These are phyloP conservation scores for Phortica okadai DNA, from an alignment of 2,888 invertebrate genomes.

Conservation along the genomic window DNA sequence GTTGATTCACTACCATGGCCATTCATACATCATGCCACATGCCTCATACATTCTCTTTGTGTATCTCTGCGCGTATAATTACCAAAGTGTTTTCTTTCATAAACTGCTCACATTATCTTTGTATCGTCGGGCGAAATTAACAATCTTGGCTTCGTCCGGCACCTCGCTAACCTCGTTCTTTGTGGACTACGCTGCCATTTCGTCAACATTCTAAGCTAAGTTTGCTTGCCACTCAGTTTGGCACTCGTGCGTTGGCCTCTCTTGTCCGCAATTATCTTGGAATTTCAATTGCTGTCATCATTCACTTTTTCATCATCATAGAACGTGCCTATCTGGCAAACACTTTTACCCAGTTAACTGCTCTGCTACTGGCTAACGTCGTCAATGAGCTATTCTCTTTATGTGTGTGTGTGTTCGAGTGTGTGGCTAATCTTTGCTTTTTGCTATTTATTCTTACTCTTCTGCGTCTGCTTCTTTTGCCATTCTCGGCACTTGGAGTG, in stretches of 20 bases:
- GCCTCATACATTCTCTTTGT: slow-evolving; percentile 19
- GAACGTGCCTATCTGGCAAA: slow-evolving; percentile 31
- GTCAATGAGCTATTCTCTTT: slow-evolving; percentile 20
- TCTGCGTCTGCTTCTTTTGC: too few species aligned
- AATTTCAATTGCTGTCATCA: slow-evolving; percentile 47
- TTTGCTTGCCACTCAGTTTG: not conserved
- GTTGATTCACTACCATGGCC: not conserved
- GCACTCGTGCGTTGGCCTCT: slow-evolving; percentile 13
- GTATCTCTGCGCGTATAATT: slow-evolving; percentile 43
- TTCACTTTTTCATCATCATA: slow-evolving; percentile 40
- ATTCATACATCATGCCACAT: not conserved
- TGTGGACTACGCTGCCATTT: not conserved
- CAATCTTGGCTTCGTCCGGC: not conserved
- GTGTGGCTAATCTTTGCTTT: not conserved
- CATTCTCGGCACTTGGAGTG: too few species aligned
- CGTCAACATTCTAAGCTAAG: too few species aligned
- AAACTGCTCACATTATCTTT: slow-evolving; percentile 25
- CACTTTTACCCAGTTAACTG: slow-evolving; percentile 30
- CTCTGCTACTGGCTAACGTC: slow-evolving; percentile 8
- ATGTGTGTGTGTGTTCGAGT: not conserved
- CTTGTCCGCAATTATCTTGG: slow-evolving; percentile 39
- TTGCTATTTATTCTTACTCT: too few species aligned
- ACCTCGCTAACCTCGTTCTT: not conserved
- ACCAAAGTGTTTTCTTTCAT: slow-evolving; percentile 35
- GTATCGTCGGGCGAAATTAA: not conserved